phyloP scores from a whole-genome alignment of 1,140 invertebrate genomes.

The Solenopsis fugax region DNA sequence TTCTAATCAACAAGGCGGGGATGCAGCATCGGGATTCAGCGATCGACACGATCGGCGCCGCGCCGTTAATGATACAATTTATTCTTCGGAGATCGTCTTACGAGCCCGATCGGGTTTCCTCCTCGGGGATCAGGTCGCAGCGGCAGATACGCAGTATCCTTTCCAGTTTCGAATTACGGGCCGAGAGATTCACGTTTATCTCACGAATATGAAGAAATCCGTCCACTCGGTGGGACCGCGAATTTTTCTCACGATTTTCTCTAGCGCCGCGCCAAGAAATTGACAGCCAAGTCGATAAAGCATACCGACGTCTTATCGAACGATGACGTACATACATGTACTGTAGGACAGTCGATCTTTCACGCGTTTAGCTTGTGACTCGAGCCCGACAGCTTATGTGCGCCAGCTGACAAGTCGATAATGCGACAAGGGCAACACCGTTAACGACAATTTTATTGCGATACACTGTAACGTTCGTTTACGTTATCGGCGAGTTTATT shows the following conservation, averaged over 20 bases:
- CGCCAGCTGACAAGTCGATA: not conserved
- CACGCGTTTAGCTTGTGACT: not conserved
- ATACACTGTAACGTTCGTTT: not conserved
- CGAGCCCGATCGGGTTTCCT: constrained; percentile 21
- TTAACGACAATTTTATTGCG: not conserved
- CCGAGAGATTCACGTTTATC: not conserved
- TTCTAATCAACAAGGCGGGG: not conserved
- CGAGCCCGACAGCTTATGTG: not conserved
- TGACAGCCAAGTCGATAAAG: not conserved
- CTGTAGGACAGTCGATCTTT: not conserved
- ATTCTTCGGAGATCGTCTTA: constrained; percentile 17
- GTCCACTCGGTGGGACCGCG: not conserved
- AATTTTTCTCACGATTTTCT: not conserved
- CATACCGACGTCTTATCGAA: not conserved
- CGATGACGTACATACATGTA: not conserved
- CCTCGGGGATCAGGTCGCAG: not conserved
- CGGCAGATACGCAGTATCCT: not conserved
- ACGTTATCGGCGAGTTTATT: constrained; percentile 6
- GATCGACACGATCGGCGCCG: not conserved
- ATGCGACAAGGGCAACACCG: not conserved
- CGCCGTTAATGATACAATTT: constrained; percentile 3
- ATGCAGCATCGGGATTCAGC: constrained; percentile 16
- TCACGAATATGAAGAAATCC: constrained; percentile 22
- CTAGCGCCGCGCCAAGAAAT: not conserved
- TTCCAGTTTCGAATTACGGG: not conserved